Evolutionary conservation across 2,888 invertebrate genomes (phyloP).

Genomic region (Odontomyia ornata): DNA sequence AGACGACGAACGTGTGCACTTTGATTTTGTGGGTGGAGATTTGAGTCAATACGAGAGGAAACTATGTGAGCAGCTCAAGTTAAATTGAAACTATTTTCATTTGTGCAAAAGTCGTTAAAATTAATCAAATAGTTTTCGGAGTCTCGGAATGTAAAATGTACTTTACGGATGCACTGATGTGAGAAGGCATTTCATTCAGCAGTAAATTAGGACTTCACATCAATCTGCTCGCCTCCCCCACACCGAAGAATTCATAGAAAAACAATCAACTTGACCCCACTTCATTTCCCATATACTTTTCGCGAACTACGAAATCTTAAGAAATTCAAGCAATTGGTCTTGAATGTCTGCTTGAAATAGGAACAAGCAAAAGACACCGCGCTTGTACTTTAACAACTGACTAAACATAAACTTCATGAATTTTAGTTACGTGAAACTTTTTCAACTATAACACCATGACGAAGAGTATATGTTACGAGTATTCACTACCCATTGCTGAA

Average conservation of each 20-base stretch:
- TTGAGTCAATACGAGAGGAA: too few relatives aligned
- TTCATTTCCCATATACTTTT: background rate
- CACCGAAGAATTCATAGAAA: background rate
- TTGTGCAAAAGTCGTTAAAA: too few relatives aligned
- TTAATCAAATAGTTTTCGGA: too few relatives aligned
- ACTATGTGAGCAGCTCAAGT: too few relatives aligned
- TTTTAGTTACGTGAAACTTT: background rate
- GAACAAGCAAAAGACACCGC: background rate
- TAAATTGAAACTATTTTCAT: too few relatives aligned
- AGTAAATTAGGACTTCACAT: background rate
- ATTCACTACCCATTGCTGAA: background rate
- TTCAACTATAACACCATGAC: background rate
- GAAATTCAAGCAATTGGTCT: slow-evolving; percentile 4
- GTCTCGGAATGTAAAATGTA: too few relatives aligned
- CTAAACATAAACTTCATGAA: background rate
- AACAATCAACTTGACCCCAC: background rate
- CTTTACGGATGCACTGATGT: too few relatives aligned
- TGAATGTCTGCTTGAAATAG: background rate
- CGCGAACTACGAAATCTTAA: background rate
- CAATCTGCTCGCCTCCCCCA: background rate
- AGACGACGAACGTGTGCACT: too few relatives aligned
- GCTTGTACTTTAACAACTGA: background rate
- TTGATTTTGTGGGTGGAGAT: too few relatives aligned
- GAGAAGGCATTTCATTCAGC: background rate
- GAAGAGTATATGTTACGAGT: background rate